Base-by-base conservation (phyloP, 2,888 invertebrate species). In the Lepetodrilus schrolli region DNA sequence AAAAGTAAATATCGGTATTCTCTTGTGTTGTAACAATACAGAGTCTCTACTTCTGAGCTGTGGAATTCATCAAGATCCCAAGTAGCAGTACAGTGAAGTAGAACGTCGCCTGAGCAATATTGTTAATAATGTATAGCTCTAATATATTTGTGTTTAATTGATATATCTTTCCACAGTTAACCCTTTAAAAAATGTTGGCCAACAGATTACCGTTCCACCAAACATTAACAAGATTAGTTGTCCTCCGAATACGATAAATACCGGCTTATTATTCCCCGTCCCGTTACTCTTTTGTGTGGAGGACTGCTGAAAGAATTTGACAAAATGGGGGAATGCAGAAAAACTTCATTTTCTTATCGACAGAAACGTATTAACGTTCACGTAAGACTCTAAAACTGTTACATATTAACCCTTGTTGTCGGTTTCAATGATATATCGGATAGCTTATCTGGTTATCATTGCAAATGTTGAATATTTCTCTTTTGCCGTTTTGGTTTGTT, bases 261-360 rank as follows among this genome's bases (percentile, higher is more conserved):
- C 58, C 58, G 58, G 58, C 30, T 17, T 58, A 30, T 30, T 58
- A 30, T 43, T 58, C 58, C 58, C 58, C 58, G 58, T 58, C 17
- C 58, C 13, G 58, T 34, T 58, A 58, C 58, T 58, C 58, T 58
- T 58, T 58, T 58, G 58, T 58, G 58, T 58, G 58, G 58, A 58
- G 58, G 34, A 30, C 30, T 30, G 26, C 30, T 30, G 58, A 10
- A 58, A 58, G 58, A 58, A 58, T 58, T 58, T 58, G 58, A 58
- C 26, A 58, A 58, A 58, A 58, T 58, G 58, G 58, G 58, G 58
- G 30, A 58, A 30, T 58, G 26, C 30, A 30, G 58, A 58, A 17
- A 30, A 30, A 30, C 17, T 30, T 30, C 26, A 58, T 34, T 26
- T 30, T n/a, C 17, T 30, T 30, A 58, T 30, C n/a, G 13, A 30